These are phyloP conservation scores for Notolabrus celidotus DNA, from an alignment of 2,797 vertebrate species.

Conservation along the genomic window DNA sequence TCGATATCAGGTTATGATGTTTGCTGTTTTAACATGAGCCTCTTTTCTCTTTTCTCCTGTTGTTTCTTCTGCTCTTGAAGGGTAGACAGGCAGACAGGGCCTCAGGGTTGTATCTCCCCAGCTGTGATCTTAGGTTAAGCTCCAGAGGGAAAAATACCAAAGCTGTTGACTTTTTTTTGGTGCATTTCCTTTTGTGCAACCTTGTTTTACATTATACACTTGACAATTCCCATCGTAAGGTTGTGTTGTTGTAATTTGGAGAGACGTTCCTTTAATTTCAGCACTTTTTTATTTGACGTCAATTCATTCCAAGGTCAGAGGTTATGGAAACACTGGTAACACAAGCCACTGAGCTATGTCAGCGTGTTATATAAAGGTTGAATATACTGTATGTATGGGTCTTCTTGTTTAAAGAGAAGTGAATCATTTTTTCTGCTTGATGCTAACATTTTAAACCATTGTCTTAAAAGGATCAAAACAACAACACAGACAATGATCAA, in stretches of 20 bases:
- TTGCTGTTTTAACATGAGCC: conserved; percentile 81
- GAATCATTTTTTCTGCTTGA: background rate
- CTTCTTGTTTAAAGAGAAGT: too few relatives aligned
- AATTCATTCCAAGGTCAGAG: conserved; percentile 69
- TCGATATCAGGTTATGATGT: conserved; percentile 79
- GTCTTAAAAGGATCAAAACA: background rate
- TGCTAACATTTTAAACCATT: background rate
- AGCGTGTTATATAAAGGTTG: conserved; percentile 23
- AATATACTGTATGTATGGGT: background rate
- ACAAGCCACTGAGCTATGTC: conserved; percentile 14
- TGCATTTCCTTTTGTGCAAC: conserved; percentile 48
- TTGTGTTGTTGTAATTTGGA: conserved; percentile 60
- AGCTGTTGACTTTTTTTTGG: conserved; percentile 54
- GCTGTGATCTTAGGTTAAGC: conserved; percentile 75
- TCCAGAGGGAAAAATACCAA: conserved; percentile 67
- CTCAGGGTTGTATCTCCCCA: conserved; percentile 68
- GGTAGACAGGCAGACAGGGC: conserved; percentile 72
- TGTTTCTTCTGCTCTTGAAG: conserved; percentile 73
- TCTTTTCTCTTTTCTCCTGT: conserved; percentile 70
- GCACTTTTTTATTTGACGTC: conserved; percentile 1
- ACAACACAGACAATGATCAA: conserved; percentile 22
- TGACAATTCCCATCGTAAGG: conserved; percentile 46
- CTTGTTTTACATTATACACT: conserved; percentile 40
- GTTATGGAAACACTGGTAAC: conserved; percentile 54
- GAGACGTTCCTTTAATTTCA: conserved; percentile 46